Base-by-base conservation (phyloP, 2,888 invertebrate species). In the Mythimna loreyi region DNA sequence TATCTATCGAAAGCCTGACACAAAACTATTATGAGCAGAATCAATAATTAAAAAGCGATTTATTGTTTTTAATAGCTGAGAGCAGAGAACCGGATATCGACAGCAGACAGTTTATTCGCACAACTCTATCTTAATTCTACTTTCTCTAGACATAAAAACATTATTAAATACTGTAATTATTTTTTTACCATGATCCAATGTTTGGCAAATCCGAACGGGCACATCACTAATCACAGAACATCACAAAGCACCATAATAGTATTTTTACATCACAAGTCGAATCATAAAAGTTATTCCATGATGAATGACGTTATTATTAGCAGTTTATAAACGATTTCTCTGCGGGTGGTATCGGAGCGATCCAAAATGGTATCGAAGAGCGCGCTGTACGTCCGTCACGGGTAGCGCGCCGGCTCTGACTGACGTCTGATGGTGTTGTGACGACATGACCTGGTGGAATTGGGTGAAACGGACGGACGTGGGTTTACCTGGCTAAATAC, bases 221-320 rank as follows among this genome's bases (percentile, higher is more conserved):
- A 84, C 83, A 75, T 61, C 78, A 83, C 84, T 57, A 65, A 61
- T n/a, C 77, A 83, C 82, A 74, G 67, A 79, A 80, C 81, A 80
- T 71, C 82, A 84, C 81, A 74, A 70, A 78, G 67, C 83, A 82
- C 82, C 67, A 50, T 49, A 61, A 76, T 73, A 69, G 65, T 72
- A 60, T 60, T 60, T 80, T 78, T 69, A 78, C 70, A 70, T 78
- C 80, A 82, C 73, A 63, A 80, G 61, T 65, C 52, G 43, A 70
- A 47, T 77, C 77, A 75, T 70, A 63, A 62, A 36, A 69, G 43
- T 67, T 45, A 69, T 69, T 62, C 57, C 66, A 83, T 89, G 87
- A 89, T 86, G 85, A 89, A 86, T 87, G 83, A 74, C 71, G 84
- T 84, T 91, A 90, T 89, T 86, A 89, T 84, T 90, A 90, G 89